Percentiles rank a stretch among this genome's conserved stretches.
These are phyloP conservation scores for Aurelia sp. DNA, from an alignment of 30 jellyfish, hydroid and myxozoan genomes.

Conservation along the genomic window DNA sequence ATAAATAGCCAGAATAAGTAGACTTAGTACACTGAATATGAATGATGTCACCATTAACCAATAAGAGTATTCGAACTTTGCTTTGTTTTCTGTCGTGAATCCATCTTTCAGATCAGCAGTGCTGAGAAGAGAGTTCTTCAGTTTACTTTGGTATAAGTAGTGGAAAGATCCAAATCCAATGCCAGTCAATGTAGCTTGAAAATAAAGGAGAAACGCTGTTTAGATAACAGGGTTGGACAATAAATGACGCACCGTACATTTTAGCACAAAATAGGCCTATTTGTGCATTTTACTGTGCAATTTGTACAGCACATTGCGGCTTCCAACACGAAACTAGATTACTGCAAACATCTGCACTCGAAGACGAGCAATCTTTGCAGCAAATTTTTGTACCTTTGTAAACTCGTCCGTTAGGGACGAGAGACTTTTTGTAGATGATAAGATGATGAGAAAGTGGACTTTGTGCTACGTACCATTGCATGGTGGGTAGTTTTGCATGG, in stretches of 20 bases:
- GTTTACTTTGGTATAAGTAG: conserved; percentile 1
- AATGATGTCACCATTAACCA: conserved; percentile 40
- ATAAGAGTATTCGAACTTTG: conserved; percentile 18
- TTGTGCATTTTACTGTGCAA: too few species aligned
- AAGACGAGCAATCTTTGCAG: too few species aligned
- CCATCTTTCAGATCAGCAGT: conserved; percentile 31
- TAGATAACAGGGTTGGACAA: neutral
- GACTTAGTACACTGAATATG: neutral
- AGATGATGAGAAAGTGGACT: too few species aligned
- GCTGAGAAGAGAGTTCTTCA: conserved; percentile 7
- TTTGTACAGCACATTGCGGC: too few species aligned
- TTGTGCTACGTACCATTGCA: too few species aligned
- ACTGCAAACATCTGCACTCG: too few species aligned
- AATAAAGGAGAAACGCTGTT: neutral
- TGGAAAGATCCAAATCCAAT: conserved; percentile 27
- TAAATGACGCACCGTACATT: neutral
- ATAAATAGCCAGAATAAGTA: conserved; percentile 5
- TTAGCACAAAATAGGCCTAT: too few species aligned
- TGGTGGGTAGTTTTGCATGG: neutral
- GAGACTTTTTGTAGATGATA: too few species aligned
- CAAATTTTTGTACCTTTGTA: too few species aligned
- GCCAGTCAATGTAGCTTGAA: conserved; percentile 9
- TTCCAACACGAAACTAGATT: too few species aligned
- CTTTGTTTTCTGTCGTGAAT: conserved; percentile 14
- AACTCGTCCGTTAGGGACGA: too few species aligned